These are phyloP conservation scores for Hypsopygia costalis DNA, from an alignment of 2,888 invertebrate species.

Conservation along the genomic window DNA sequence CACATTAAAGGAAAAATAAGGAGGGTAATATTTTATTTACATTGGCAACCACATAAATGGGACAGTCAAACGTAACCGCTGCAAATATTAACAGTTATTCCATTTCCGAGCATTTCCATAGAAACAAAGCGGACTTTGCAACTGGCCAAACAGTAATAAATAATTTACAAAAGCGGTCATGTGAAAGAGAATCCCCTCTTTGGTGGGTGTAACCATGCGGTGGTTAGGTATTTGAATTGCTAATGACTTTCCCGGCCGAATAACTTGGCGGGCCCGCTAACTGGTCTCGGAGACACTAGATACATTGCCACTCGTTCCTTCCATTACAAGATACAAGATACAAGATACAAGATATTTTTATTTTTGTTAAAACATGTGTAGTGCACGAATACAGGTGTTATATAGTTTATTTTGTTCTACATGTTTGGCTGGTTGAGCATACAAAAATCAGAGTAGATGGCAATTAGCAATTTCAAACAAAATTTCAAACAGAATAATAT, in stretches of 20 bases:
- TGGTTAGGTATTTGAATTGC: slow-evolving; percentile 73
- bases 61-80: slow-evolving; percentile 13
- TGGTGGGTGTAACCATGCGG: slow-evolving; percentile 51
- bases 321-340: no score
- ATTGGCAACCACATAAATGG: slow-evolving; percentile 16
- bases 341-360: no score
- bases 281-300: slow-evolving; percentile 51
- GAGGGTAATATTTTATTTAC: slow-evolving; percentile 8
- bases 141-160: slow-evolving; percentile 70
- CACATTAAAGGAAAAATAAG: slow-evolving; percentile 2
- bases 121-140: slow-evolving; percentile 61
- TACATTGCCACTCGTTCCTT: slow-evolving; percentile 37
- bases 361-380: no score
- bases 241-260: slow-evolving; percentile 64
- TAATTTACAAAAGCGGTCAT: slow-evolving; percentile 73
- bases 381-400: no score
- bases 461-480: no score
- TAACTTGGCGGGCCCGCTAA: slow-evolving; percentile 56
- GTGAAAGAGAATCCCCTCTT: slow-evolving; percentile 63
- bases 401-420: no score
- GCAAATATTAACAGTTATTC: slow-evolving; percentile 39
- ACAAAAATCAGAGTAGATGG: no score
- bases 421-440: no score
- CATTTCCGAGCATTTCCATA: slow-evolving; percentile 46
- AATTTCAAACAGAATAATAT: no score